Evolutionary conservation across 1,140 invertebrate species (phyloP), one percentile per base, ranked within the genome.

Genomic region (Drosophila hydei): DNA sequence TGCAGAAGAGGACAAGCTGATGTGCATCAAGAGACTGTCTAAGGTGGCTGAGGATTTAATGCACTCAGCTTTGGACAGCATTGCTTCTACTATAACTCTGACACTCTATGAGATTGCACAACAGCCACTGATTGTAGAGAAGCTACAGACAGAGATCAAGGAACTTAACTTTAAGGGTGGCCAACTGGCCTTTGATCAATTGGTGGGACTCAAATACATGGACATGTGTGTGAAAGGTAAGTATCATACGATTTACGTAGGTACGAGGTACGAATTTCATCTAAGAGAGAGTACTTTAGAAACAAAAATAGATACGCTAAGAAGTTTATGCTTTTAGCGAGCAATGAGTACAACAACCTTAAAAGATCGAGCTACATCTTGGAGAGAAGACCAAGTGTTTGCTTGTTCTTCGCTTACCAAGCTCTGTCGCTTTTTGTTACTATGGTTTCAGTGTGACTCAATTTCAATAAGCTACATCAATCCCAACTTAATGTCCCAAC

Each of bases 161-260:
- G 72, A 87, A 3, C 45, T 85, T 0, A 38, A 43, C 23, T 45
- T 16, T 5, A 59, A 50, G 2, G 42, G 67, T 40, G 78, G 45
- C 0, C 36, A 71, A 21, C 56, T 91, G 0, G 52, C 69, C 16
- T 73, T 83, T 52, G 81, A 83, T 14, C 61, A 83, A 4, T 62
- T 91, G 14, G 63, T 74, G 5, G 60, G 50, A 0, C 56, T 91
- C 2, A 89, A 77, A 4, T 88, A 89, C 23, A 72, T 91, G 85
- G 81, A 89, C 30, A 78, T 91, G 70, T 91, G 89, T 33, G 18
- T 91, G 0, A 77, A 84, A 56, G 89, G 89, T 91, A 2, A 43
- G 55, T 2, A n/a, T n/a, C n/a, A n/a, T n/a, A n/a, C n/a, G n/a
- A n/a, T n/a, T n/a, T n/a, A n/a, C n/a, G n/a, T n/a, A n/a, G 30